Percentiles rank a stretch among this genome's conserved stretches.
phyloP scores from a whole-genome alignment of 2,113 vertebrate species.

The Apodemus sylvaticus region DNA sequence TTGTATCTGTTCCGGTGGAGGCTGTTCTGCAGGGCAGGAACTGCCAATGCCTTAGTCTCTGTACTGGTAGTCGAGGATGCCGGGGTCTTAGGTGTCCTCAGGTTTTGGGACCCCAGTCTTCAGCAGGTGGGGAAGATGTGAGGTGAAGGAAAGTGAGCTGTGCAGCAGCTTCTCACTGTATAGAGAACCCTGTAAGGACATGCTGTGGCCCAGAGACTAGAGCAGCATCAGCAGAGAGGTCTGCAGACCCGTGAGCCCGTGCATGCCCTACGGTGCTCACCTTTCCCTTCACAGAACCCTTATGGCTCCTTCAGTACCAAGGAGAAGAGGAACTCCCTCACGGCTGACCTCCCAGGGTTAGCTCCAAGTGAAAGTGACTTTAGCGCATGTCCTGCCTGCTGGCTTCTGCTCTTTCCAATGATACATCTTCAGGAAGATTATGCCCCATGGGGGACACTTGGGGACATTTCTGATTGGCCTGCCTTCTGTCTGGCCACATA shows the following conservation, averaged over 20 bases:
- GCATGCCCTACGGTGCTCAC: neutral
- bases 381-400: neutral
- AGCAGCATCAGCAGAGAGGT: no score
- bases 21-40: neutral
- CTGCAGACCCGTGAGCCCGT: neutral
- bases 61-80: neutral
- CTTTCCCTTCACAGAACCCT: neutral
- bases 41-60: neutral
- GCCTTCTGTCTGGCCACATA: neutral
- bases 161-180: neutral
- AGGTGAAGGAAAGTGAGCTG: neutral
- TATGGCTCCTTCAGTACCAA: neutral
- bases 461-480: neutral
- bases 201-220: neutral
- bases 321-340: neutral
- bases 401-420: rapidly evolving
- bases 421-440: neutral
- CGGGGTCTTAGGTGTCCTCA: neutral
- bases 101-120: neutral
- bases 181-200: neutral
- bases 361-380: rapidly evolving
- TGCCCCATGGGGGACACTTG: neutral
- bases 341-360: rapidly evolving
- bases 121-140: neutral
- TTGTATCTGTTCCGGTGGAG: rapidly evolving